Conservation (phyloP, 2,797 vertebrate species). For the Microctenopoma lineatum region DNA sequence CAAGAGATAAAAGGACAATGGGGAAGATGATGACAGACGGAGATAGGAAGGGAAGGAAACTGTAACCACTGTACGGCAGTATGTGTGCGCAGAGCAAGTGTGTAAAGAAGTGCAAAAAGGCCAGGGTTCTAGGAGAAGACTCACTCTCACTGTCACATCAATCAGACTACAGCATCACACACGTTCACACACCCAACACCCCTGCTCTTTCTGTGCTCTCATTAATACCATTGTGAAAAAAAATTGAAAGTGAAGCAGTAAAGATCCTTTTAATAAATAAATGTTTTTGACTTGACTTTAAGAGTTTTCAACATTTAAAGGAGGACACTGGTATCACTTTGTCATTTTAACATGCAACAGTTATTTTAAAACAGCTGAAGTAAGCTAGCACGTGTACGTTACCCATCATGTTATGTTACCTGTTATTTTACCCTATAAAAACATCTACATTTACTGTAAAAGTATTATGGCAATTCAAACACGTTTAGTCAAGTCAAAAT, state of each 20-base stretch:
- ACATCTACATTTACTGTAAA: slow-evolving; percentile 1
- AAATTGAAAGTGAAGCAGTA: slow-evolving; percentile 14
- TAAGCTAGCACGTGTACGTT: background rate
- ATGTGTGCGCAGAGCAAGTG: slow-evolving; percentile 42
- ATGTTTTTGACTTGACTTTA: background rate
- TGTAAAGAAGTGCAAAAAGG: slow-evolving; percentile 62
- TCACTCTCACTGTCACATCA: slow-evolving; percentile 69
- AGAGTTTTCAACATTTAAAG: background rate
- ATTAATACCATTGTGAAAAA: slow-evolving; percentile 37
- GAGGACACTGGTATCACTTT: background rate
- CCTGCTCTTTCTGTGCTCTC: slow-evolving; percentile 43
- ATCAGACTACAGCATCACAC: slow-evolving; percentile 70
- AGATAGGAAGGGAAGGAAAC: slow-evolving; percentile 32
- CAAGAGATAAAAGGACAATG: slow-evolving; percentile 19
- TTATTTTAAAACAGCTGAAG: slow-evolving; percentile 4
- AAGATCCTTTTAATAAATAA: slow-evolving; percentile 7
- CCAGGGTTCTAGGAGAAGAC: slow-evolving; percentile 61
- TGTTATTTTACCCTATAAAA: too few species aligned
- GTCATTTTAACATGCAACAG: background rate
- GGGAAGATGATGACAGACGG: slow-evolving; percentile 27
- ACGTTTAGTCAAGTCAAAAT: background rate
- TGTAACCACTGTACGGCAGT: slow-evolving; percentile 35
- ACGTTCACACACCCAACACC: slow-evolving; percentile 45
- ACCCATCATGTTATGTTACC: too few species aligned
- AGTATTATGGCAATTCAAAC: background rate